Percentiles rank a stretch among this genome's conserved stretches.
Conservation (phyloP, 1,140 invertebrate species). For the Caerostris extrusa region DNA sequence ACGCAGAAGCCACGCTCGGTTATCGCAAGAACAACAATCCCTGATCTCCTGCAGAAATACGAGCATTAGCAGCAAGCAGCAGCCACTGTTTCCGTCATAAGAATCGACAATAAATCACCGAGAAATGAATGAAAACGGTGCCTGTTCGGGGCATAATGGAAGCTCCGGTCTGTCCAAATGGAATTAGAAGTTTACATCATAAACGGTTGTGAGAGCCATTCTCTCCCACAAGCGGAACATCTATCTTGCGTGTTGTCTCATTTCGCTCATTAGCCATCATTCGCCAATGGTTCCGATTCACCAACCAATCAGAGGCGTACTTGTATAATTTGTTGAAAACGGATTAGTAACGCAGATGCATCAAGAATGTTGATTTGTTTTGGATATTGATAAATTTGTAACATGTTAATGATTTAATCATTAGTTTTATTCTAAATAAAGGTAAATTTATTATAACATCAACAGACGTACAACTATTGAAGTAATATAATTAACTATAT, state of each 20-base stretch:
- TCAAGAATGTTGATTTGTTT: no score
- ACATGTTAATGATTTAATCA: no score
- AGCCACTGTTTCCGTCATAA: neutral
- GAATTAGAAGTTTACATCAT: slow-evolving; percentile 21
- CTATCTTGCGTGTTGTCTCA: slow-evolving; percentile 28
- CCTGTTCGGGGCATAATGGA: neutral
- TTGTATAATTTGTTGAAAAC: neutral
- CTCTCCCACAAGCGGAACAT: neutral
- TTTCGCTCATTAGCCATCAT: slow-evolving; percentile 38
- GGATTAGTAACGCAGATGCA: no score
- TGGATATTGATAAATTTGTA: no score
- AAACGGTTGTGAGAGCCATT: slow-evolving; percentile 3
- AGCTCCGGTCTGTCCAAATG: neutral
- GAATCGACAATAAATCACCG: neutral
- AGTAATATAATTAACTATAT: no score
- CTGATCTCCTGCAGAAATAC: neutral
- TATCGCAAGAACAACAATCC: neutral
- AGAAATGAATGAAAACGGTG: neutral
- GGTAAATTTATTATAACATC: no score
- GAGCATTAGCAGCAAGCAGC: neutral
- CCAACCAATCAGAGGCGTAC: neutral
- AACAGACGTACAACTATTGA: no score
- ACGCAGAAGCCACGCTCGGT: neutral
- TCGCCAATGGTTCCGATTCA: neutral
- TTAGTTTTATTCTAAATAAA: no score